Conservation (phyloP, 2,797 vertebrate genomes). For the Gymnopithys bicolor region DNA sequence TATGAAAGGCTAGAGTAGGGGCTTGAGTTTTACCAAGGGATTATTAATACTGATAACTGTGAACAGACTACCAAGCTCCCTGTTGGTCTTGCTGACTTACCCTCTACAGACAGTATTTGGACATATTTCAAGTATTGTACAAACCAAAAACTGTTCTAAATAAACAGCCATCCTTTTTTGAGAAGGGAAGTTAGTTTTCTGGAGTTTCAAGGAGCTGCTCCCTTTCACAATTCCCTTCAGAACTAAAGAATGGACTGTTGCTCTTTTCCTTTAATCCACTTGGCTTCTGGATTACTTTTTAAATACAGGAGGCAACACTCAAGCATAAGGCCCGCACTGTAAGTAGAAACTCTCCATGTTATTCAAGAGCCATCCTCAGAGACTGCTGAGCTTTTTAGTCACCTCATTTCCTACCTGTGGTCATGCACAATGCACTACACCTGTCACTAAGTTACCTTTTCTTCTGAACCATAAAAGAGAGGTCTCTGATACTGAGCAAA, state of each 20-base stretch:
- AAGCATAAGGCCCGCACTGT: rapidly evolving
- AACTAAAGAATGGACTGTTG: neutral
- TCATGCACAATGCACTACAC: neutral
- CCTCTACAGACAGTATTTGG: neutral
- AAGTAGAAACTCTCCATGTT: neutral
- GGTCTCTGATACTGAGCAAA: neutral
- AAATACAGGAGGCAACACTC: neutral
- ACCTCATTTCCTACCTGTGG: neutral
- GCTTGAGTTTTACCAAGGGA: neutral
- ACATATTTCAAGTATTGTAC: neutral
- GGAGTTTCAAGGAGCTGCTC: neutral
- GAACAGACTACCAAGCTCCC: neutral
- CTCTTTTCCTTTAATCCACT: neutral
- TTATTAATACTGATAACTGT: neutral
- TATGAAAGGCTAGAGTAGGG: neutral
- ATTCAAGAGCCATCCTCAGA: neutral
- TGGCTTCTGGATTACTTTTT: neutral
- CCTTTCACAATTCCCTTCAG: neutral
- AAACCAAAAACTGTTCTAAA: neutral
- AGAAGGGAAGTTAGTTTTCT: neutral
- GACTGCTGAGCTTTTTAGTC: neutral
- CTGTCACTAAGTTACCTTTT: neutral
- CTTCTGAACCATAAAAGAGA: neutral
- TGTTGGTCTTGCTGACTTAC: neutral
- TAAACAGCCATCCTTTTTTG: neutral